Conservation (phyloP, 2,797 vertebrate species). For the Ceyx erithaca region DNA sequence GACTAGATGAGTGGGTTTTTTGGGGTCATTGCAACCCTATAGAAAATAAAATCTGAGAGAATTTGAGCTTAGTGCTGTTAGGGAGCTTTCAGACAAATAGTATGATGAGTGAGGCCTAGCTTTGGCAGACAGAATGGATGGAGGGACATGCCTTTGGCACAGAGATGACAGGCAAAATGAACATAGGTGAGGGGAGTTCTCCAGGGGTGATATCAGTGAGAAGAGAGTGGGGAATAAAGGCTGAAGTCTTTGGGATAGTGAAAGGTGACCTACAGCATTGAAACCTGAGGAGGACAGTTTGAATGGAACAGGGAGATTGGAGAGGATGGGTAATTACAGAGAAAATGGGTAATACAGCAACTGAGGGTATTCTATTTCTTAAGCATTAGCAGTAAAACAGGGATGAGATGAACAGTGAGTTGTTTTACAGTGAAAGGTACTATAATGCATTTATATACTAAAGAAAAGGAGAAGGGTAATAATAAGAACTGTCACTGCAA, state of each 20-base stretch:
- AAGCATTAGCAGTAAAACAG: not conserved
- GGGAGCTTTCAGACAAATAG: not conserved
- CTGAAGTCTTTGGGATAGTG: not conserved
- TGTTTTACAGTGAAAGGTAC: not conserved
- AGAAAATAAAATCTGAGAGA: not conserved
- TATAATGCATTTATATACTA: not conserved
- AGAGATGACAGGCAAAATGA: not conserved
- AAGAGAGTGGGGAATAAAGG: not conserved
- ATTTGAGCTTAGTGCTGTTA: not conserved
- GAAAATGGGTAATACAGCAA: not conserved
- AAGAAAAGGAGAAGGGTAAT: slow-evolving; percentile 9
- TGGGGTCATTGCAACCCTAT: rapidly evolving
- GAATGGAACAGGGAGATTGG: not conserved
- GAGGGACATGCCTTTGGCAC: rapidly evolving
- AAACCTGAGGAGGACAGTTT: not conserved
- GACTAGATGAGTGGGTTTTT: not conserved
- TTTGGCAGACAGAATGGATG: not conserved
- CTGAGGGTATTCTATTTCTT: not conserved
- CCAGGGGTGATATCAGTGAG: not conserved
- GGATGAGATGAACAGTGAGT: not conserved
- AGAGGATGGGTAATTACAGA: not conserved
- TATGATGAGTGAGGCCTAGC: not conserved
- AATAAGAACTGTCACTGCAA: not conserved
- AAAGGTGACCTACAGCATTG: not conserved
- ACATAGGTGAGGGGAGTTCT: not conserved